Conservation (phyloP, 2,113 vertebrate genomes). For the Tachuris rubrigastra region DNA sequence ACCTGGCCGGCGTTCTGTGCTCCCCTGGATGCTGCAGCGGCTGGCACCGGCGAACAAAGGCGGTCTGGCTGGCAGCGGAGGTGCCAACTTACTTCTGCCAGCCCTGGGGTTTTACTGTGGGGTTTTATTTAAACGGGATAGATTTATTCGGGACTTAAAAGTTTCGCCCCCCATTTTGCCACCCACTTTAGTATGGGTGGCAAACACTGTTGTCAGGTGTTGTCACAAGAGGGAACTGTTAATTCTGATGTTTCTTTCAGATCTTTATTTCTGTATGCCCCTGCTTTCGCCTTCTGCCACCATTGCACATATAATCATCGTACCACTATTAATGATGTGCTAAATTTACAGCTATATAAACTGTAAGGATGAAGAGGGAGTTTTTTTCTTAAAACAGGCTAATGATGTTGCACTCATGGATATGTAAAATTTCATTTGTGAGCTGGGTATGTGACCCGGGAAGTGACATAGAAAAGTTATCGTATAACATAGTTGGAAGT, state of each 20-base stretch:
- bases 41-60: not conserved
- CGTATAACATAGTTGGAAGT: not conserved
- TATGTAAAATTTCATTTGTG: not conserved
- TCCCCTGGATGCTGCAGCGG: not conserved
- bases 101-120: too few relatives aligned
- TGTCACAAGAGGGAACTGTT: not conserved
- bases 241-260: not conserved
- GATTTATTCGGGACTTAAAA: not conserved
- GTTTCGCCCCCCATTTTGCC: not conserved
- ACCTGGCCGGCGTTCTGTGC: not conserved
- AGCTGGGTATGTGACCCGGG: not conserved
- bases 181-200: not conserved
- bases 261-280: not conserved
- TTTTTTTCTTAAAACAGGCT: not conserved
- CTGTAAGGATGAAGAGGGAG: not conserved
- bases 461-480: not conserved
- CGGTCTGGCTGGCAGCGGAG: not conserved
- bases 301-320: not conserved
- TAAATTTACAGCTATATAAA: not conserved
- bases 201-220: not conserved
- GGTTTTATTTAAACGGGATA: not conserved
- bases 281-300: not conserved
- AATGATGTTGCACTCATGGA: not conserved
- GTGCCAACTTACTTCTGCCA: not conserved
- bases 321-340: not conserved